These are phyloP conservation scores for Carcinoscorpius rotundicauda DNA, from an alignment of 1,140 invertebrate species.

Conservation along the genomic window DNA sequence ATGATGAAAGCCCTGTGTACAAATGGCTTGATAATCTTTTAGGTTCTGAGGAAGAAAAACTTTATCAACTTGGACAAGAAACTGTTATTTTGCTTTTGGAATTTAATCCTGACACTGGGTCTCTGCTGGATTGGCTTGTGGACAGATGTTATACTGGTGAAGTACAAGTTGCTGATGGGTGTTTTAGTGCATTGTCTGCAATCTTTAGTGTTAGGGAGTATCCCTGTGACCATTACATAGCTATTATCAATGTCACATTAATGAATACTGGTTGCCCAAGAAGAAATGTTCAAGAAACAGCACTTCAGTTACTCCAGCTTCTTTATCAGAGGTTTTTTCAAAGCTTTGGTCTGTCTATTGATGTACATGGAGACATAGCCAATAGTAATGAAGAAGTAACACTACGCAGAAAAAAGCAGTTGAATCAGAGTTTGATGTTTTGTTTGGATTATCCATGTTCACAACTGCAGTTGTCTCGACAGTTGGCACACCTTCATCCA, in stretches of 20 bases:
- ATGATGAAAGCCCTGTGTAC: slow-evolving; percentile 80
- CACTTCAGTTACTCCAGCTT: slow-evolving; percentile 83
- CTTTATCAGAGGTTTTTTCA: slow-evolving; percentile 93
- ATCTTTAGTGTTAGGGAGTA: slow-evolving; percentile 95
- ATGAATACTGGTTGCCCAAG: slow-evolving; percentile 90
- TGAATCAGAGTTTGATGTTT: slow-evolving; percentile 29
- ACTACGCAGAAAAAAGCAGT: slow-evolving; percentile 35
- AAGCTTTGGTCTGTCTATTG: slow-evolving; percentile 12
- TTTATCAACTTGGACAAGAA: slow-evolving; percentile 79
- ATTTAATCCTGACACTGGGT: slow-evolving; percentile 87
- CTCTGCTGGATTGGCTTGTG: slow-evolving; percentile 91
- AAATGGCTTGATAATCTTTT: slow-evolving; percentile 85
- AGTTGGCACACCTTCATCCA: slow-evolving; percentile 83
- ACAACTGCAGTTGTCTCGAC: slow-evolving; percentile 79
- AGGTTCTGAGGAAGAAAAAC: slow-evolving; percentile 71
- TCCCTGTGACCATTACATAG: slow-evolving; percentile 95
- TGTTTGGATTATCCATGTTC: slow-evolving; percentile 79
- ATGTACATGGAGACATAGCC: slow-evolving; percentile 15
- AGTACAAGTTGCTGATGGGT: slow-evolving; percentile 80
- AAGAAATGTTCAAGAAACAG: slow-evolving; percentile 79
- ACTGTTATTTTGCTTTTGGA: slow-evolving; percentile 87
- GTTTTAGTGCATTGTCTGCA: slow-evolving; percentile 85
- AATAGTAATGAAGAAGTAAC: slow-evolving; percentile 11
- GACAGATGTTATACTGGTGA: slow-evolving; percentile 90
- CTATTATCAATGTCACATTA: slow-evolving; percentile 92